These are phyloP conservation scores for Drosophila antonietae DNA, from an alignment of 2,888 invertebrate species.

Conservation along the genomic window DNA sequence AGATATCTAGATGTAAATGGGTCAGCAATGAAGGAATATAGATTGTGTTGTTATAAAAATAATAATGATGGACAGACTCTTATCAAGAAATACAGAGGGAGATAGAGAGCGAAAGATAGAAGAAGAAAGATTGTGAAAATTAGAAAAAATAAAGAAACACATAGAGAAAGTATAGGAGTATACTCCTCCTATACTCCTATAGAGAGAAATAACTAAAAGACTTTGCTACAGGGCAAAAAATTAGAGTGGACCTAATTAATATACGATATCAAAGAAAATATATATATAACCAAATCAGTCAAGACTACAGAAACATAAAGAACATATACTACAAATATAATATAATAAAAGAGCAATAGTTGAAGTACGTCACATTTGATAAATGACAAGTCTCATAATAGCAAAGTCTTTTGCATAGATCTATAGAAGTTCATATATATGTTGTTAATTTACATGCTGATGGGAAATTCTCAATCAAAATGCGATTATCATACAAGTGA, in stretches of 20 bases:
- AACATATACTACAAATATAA: not conserved
- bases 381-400: not conserved
- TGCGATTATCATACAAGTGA: slow-evolving; percentile 39
- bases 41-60: not conserved
- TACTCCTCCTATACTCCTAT: too few species aligned
- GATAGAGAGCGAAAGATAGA: too few species aligned
- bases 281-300: not conserved
- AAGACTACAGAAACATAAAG: not conserved
- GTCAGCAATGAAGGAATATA: not conserved
- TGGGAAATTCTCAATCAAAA: slow-evolving; percentile 3
- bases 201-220: too few species aligned
- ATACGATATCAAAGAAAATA: too few species aligned
- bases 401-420: not conserved
- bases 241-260: not conserved
- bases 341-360: not conserved
- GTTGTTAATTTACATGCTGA: slow-evolving; percentile 15
- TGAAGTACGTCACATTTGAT: too few species aligned
- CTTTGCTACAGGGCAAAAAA: not conserved
- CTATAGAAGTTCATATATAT: too few species aligned
- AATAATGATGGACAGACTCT: not conserved
- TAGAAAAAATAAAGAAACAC: too few species aligned
- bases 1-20: not conserved
- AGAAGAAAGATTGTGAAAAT: too few species aligned
- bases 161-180: too few species aligned
- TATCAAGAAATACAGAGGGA: too few species aligned